A percentile compares a stretch with the other conserved stretches of the same genome.
Conservation (phyloP, 2,888 invertebrate genomes). For the Epistrophe grossulariae region DNA sequence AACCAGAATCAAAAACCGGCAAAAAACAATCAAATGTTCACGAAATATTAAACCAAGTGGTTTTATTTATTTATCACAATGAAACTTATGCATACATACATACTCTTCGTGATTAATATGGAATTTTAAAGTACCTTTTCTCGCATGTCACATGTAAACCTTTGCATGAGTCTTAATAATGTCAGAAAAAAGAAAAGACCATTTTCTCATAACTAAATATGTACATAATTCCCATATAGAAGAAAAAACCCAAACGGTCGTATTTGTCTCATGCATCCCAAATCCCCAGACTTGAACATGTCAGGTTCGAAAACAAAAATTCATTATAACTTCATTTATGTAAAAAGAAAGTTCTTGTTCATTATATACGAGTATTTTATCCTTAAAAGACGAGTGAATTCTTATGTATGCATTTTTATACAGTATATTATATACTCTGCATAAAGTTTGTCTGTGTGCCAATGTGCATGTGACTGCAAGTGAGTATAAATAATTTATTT, state of each 20-base stretch:
- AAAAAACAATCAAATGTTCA: background rate
- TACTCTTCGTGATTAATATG: background rate
- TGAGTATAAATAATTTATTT: conserved; percentile 23
- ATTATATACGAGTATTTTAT: background rate
- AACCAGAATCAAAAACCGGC: too few species aligned
- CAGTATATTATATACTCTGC: background rate
- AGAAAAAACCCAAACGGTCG: background rate
- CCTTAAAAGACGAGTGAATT: background rate
- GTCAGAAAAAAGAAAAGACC: background rate
- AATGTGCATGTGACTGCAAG: background rate
- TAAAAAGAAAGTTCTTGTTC: background rate
- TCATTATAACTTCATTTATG: background rate
- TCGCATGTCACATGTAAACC: conserved; percentile 12
- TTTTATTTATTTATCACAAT: background rate
- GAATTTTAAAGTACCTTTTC: background rate
- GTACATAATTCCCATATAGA: background rate
- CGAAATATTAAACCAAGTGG: background rate
- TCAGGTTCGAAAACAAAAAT: conserved; percentile 3
- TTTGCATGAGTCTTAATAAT: background rate
- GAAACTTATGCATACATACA: background rate
- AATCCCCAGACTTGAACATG: background rate
- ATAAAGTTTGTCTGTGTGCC: background rate
- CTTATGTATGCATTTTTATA: background rate
- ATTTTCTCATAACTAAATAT: background rate
- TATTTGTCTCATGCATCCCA: background rate